Conservation (phyloP, 2,113 vertebrate genomes). For the Okapia johnstoni region DNA sequence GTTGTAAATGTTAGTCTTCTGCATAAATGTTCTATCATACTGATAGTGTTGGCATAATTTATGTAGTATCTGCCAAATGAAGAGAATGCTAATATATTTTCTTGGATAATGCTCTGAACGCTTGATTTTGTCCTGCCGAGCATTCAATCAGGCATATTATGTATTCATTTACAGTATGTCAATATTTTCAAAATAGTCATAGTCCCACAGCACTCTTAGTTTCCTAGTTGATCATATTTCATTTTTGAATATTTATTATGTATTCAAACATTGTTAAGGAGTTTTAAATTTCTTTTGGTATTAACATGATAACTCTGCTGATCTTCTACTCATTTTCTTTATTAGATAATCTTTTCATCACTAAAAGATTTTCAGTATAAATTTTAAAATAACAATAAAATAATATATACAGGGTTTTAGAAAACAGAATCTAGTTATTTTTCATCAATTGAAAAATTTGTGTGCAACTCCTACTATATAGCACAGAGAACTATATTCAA, state of each 20-base stretch:
- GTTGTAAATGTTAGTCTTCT: neutral
- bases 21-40: neutral
- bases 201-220: neutral
- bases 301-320: neutral
- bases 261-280: neutral
- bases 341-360: neutral
- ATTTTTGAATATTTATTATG: neutral
- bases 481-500: neutral
- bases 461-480: neutral
- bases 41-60: neutral
- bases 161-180: neutral
- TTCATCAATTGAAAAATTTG: neutral
- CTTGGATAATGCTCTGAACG: neutral
- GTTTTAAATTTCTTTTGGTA: neutral
- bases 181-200: neutral
- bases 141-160: neutral
- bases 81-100: neutral
- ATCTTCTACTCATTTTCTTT: neutral
- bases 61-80: neutral
- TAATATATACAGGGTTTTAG: neutral
- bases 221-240: neutral
- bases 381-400: neutral
- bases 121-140: neutral
- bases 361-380: neutral
- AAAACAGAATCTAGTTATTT: neutral